Conservation (phyloP, 2,797 vertebrate genomes). For the Mormyrops boulengeri region DNA sequence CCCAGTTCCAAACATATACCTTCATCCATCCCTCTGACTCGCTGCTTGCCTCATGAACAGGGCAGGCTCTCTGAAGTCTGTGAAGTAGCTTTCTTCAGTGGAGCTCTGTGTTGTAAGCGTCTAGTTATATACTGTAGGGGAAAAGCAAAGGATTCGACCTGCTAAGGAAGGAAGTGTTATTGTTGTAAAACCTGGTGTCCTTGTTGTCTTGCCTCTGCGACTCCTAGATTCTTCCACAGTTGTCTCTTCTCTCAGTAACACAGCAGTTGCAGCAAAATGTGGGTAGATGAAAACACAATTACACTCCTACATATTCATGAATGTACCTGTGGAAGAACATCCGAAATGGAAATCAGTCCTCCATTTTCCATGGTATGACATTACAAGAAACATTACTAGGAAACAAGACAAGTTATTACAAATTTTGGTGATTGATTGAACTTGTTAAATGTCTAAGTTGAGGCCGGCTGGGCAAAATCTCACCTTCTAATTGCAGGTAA, state of each 20-base stretch:
- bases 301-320: constrained; percentile 37
- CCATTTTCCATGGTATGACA: background rate
- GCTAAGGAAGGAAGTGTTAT: background rate
- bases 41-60: background rate
- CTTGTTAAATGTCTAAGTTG: constrained; percentile 10
- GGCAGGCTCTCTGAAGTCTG: background rate
- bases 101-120: background rate
- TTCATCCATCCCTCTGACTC: constrained; percentile 5
- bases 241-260: constrained; percentile 30
- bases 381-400: background rate
- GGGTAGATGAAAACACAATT: constrained; percentile 37
- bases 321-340: constrained; percentile 20
- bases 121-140: background rate
- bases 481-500: background rate
- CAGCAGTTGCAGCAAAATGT: constrained; percentile 27
- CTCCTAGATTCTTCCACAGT: constrained; percentile 29
- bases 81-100: background rate
- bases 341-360: constrained; percentile 12
- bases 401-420: background rate
- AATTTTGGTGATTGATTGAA: constrained; percentile 13
- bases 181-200: constrained; percentile 23
- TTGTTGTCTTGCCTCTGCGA: constrained; percentile 22
- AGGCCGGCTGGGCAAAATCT: background rate
- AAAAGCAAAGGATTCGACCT: background rate
- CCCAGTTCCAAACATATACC: background rate